Conservation (phyloP, 2,113 vertebrate genomes). For the Apteryx mantelli region DNA sequence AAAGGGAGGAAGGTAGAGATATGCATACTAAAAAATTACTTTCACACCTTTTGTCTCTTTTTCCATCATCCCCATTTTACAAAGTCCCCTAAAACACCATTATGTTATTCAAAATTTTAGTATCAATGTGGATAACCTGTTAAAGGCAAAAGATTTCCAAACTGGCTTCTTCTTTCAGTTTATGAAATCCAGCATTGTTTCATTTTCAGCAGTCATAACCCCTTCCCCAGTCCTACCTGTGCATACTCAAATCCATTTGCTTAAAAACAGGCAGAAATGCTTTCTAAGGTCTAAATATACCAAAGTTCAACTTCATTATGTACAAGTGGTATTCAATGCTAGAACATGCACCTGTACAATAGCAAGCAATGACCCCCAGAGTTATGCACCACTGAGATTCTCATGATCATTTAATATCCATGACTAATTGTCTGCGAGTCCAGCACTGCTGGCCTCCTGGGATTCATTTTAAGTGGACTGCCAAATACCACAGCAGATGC, state of each 20-base stretch:
- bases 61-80: not conserved
- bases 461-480: conserved; percentile 42
- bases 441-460: not conserved
- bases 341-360: not conserved
- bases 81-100: not conserved
- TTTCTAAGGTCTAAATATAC: not conserved
- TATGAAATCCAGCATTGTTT: not conserved
- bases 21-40: not conserved
- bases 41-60: accelerated
- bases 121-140: not conserved
- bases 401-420: conserved; percentile 40
- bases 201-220: not conserved
- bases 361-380: not conserved
- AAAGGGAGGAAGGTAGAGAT: not conserved
- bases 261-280: not conserved
- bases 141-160: not conserved
- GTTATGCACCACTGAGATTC: not conserved
- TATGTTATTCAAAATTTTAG: not conserved
- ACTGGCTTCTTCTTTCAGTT: accelerated
- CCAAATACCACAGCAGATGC: not conserved
- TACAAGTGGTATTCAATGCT: not conserved
- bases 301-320: not conserved
- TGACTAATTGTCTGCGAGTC: not conserved
- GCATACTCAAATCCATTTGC: not conserved
- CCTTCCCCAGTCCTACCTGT: not conserved